Conservation (phyloP, 2,888 invertebrate genomes). For the Drosophila mimica region DNA sequence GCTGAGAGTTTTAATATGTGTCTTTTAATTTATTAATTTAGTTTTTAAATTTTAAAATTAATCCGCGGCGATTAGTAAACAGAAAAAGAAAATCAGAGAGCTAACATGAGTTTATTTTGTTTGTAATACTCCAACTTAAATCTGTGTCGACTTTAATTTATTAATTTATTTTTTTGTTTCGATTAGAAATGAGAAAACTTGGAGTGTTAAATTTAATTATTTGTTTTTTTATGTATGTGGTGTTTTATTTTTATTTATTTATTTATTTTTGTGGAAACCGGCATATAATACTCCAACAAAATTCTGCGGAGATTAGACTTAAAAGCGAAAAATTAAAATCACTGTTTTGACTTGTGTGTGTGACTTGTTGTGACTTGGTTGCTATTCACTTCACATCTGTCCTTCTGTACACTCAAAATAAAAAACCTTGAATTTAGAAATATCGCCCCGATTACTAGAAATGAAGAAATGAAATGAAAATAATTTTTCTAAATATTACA, state of each 20-base stretch:
- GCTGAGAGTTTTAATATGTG: no score
- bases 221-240: not conserved
- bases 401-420: not conserved
- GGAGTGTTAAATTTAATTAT: not conserved
- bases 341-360: conserved; percentile 32
- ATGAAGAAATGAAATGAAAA: no score
- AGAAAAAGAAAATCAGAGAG: not conserved
- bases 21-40: not conserved
- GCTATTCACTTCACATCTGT: conserved; percentile 6
- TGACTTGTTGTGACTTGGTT: not conserved
- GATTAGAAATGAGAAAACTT: no score
- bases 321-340: conserved; percentile 1
- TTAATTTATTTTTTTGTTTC: no score
- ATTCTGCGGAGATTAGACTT: conserved; percentile 86
- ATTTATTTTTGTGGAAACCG: not conserved
- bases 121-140: not conserved
- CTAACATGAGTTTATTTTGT: not conserved
- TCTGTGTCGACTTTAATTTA: not conserved
- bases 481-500: not conserved
- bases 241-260: not conserved
- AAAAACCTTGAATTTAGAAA: not conserved
- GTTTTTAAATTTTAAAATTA: not conserved
- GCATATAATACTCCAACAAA: not conserved
- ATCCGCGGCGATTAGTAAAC: not conserved
- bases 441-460: no score